Base-by-base conservation (phyloP, 2,113 vertebrate genomes). In the Naja naja region DNA sequence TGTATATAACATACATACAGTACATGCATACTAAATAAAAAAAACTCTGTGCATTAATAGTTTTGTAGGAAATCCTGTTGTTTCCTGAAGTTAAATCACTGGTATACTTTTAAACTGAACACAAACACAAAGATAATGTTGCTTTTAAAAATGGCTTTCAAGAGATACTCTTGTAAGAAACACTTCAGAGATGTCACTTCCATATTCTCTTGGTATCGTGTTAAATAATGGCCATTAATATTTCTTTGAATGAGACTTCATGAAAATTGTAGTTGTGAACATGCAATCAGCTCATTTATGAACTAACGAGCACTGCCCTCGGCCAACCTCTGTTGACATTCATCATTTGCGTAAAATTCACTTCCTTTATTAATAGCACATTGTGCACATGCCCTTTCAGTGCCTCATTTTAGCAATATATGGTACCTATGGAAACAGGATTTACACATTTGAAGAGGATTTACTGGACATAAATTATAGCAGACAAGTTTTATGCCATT, bases 251-350 rank as follows among this genome's bases (percentile, higher is more conserved):
- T 93, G 86, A 96, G 94, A 88, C 90, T 93, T 89, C 11, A 88
- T 92, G 87, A 86, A 96, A 96, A 95, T 93, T 93, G 96, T 93
- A 58, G 64, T 92, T 95, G 90, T 93, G 95, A 95, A 93, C 93
- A 47, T 90, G 93, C 89, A 95, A 45, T 96, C 91, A 94, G 64
- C 58, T 95, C 88, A 92, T 94, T 96, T 95, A 93, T 90, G 94
- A 69, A 91, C 89, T 94, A 93, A 93, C 6, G 93, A 96, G 69
- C 55, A 87, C 90, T 92, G 90, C 90, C 92, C 85, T 93, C 43
- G 92, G 88, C 81, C 91, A 96, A 89, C 47, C 92, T 49, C 94
- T 87, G 87, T 64, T 93, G 91, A 90, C 39, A 85, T 12, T 64
- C 47, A 60, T 30, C 30, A 0, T 0, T 93, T 95, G 85, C 88